Conservation (phyloP, 2,888 invertebrate species). For the Microplitis manilae region DNA sequence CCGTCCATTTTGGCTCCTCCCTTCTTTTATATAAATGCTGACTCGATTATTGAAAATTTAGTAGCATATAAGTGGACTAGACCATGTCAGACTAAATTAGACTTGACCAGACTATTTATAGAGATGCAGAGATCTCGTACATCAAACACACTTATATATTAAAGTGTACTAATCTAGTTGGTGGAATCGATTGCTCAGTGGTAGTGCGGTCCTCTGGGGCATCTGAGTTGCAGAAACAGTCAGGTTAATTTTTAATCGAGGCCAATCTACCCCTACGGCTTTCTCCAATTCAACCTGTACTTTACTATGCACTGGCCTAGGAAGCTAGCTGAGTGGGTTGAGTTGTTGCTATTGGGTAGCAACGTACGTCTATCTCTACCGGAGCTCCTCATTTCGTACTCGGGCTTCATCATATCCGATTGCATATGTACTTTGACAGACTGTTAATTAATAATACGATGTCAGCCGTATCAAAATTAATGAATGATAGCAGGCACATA, state of each 20-base stretch:
- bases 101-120: too few species aligned
- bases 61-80: too few species aligned
- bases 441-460: background rate
- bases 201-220: background rate
- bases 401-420: background rate
- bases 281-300: background rate
- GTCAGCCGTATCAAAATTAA: background rate
- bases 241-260: constrained; percentile 19
- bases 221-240: background rate
- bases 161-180: background rate
- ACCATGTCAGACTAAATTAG: too few species aligned
- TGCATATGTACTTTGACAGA: background rate
- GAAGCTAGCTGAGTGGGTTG: too few species aligned
- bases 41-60: too few species aligned
- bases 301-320: background rate
- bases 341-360: too few species aligned
- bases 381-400: constrained; percentile 10
- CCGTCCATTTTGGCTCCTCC: too few species aligned
- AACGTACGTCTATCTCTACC: background rate
- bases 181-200: background rate
- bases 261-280: background rate
- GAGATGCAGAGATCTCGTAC: background rate
- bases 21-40: too few species aligned
- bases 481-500: background rate
- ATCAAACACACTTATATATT: background rate